These are phyloP conservation scores for Chaitophorus viminalis DNA, from an alignment of 2,888 invertebrate genomes.

Conservation along the genomic window DNA sequence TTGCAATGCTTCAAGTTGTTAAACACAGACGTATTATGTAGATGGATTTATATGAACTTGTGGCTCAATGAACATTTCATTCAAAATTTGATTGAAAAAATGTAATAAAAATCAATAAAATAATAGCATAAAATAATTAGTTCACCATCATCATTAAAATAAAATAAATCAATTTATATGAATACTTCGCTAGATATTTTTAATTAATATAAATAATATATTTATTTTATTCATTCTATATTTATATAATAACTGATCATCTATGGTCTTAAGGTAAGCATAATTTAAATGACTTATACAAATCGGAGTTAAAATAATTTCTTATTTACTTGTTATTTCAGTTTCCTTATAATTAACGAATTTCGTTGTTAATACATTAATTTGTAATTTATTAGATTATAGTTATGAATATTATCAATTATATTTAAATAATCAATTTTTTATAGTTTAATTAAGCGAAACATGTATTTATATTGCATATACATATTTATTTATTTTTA, in stretches of 20 bases:
- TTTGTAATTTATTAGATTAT: background rate
- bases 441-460: background rate
- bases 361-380: background rate
- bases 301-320: slow-evolving; percentile 38
- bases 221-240: background rate
- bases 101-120: background rate
- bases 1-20: background rate
- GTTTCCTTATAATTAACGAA: background rate
- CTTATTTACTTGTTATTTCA: background rate
- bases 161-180: background rate
- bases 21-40: background rate
- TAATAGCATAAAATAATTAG: background rate
- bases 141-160: background rate
- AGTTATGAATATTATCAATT: background rate
- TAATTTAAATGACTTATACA: slow-evolving; percentile 41
- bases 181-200: slow-evolving; percentile 41
- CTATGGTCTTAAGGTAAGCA: slow-evolving; percentile 44
- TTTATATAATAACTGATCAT: background rate
- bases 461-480: background rate
- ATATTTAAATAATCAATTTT: background rate
- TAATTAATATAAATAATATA: too few species aligned
- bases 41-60: background rate
- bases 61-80: background rate
- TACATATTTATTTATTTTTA: slow-evolving; percentile 31
- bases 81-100: background rate